Base-by-base conservation (phyloP, 2,797 vertebrate species). In the Vipera ursinii region DNA sequence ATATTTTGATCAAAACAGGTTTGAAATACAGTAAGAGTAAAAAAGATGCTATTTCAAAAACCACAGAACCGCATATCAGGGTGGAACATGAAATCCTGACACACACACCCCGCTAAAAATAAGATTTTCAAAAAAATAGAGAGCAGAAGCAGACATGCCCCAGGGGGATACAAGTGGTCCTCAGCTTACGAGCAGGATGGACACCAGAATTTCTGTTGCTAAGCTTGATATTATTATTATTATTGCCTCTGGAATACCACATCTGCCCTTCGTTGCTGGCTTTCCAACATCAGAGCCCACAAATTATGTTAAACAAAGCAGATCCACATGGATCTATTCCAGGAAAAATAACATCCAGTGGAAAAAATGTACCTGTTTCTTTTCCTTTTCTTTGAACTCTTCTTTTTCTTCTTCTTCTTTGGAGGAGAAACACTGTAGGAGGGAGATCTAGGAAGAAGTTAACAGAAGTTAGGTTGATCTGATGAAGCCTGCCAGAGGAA, bases 371-470 rank as follows among this genome's bases (percentile, higher is more conserved):
- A 99, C 99, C 99, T 98, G 96, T 98, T 98, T 94, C 98, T 98
- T 96, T 99, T 99, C 96, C 98, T 98, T 94, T 98, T 99, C 98
- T 99, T 99, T 51, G 99, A 98, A 96, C 99, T 99, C 98, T 99
- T 99, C 94, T 99, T 99, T 97, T 98, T 99, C 93, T 99, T 99
- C 97, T 99, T 99, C 96, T 98, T 99, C 97, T 98, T 98, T 91
- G 98, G 97, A 3, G 99, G 99, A 0, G 98, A 99, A 91, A 98
- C 98, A 96, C 99, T 99, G 89, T 98, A 98, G 82, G 99, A 99
- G 0, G 98, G 98, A 97, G 98, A 99, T 97, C 99, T 99, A 95
- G 4, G 69, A 63, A 87, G 89, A 73, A 87, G 53, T 57, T 10
- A 59, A 51, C 1, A 48, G 26, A 69, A 48, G n/a, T 17, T n/a